Percentiles rank a stretch among this genome's conserved stretches.
Evolutionary conservation across 2,797 vertebrate species (phyloP).

Genomic region (Momotus momota): DNA sequence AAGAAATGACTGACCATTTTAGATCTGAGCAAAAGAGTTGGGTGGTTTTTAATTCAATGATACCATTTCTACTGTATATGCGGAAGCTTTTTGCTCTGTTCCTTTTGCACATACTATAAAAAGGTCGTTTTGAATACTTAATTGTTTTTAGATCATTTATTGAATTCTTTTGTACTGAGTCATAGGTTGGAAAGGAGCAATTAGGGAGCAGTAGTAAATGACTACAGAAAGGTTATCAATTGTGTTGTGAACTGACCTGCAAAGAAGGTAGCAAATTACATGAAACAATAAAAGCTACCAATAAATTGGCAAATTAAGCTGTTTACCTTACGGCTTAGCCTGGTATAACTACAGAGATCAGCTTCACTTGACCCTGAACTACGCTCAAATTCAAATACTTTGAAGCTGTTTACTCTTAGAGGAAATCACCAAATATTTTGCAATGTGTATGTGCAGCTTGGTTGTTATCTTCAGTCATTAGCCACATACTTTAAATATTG

Average conservation of each 20-base stretch:
- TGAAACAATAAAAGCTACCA: neutral
- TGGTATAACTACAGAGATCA: neutral
- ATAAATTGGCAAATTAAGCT: neutral
- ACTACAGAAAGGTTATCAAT: neutral
- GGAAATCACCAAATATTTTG: neutral
- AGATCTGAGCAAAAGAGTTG: neutral
- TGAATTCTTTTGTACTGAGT: neutral
- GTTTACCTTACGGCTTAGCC: neutral
- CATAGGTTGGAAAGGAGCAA: neutral
- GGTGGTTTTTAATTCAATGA: neutral
- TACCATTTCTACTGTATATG: fast-evolving
- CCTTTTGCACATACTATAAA: neutral
- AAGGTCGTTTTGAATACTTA: neutral
- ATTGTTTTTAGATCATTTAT: neutral
- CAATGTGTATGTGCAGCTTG: neutral
- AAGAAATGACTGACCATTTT: neutral
- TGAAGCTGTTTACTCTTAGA: neutral
- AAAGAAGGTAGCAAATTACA: neutral
- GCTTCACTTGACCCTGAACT: neutral
- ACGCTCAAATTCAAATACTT: neutral
- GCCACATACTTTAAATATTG: neutral
- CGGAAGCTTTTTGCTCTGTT: neutral
- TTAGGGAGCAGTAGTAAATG: neutral
- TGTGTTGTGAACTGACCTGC: neutral
- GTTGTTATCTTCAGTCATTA: neutral